A percentile compares a stretch with the other conserved stretches of the same genome.
Conservation (phyloP, 2,888 invertebrate genomes). For the Syrista parreyssii region DNA sequence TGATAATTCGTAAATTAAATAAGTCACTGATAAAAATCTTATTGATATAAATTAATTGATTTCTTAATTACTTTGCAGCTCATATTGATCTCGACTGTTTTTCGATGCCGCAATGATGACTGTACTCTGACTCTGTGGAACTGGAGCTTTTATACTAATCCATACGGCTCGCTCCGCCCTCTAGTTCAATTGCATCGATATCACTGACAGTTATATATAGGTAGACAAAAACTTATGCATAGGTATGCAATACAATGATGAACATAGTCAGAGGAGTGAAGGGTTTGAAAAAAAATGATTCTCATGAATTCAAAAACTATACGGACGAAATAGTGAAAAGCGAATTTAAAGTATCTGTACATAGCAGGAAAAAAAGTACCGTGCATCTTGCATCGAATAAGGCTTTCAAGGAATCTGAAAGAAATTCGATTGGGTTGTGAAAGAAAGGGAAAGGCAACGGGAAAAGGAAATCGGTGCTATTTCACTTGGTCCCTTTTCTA, state of each 20-base stretch:
- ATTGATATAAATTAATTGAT: not conserved
- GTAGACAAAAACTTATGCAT: not conserved
- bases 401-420: not conserved
- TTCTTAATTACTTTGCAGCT: slow-evolving; percentile 45
- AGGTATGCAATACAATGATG: not conserved
- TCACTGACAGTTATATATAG: not conserved
- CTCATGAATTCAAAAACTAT: not conserved
- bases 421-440: slow-evolving; percentile 21
- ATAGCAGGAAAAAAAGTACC: too few species aligned
- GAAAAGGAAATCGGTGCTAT: slow-evolving; percentile 33
- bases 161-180: slow-evolving; percentile 30
- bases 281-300: not conserved
- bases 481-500: slow-evolving; percentile 28
- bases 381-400: too few species aligned
- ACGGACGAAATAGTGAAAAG: not conserved
- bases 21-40: not conserved
- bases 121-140: slow-evolving; percentile 8
- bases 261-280: not conserved
- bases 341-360: too few species aligned
- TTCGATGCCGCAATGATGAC: slow-evolving; percentile 8
- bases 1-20: not conserved
- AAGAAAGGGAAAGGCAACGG: slow-evolving; percentile 21
- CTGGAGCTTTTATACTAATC: slow-evolving; percentile 38
- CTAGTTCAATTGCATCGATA: slow-evolving; percentile 20
- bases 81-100: slow-evolving; percentile 35